Conservation (phyloP, 2,888 invertebrate species). For the Apotomis betuletana region DNA sequence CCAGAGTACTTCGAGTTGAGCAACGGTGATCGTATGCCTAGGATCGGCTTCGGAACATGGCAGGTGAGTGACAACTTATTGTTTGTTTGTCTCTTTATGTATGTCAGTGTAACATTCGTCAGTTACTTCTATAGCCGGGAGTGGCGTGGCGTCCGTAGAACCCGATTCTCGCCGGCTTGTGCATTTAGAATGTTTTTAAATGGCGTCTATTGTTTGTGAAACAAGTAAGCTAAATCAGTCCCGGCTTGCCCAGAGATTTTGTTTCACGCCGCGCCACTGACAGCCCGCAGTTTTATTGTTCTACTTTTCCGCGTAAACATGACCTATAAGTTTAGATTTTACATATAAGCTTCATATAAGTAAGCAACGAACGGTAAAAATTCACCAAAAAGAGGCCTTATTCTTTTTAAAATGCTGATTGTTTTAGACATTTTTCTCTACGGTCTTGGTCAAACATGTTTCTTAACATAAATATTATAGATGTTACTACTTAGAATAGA, state of each 20-base stretch:
- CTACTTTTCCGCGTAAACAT: conserved; percentile 6
- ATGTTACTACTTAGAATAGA: too few species aligned
- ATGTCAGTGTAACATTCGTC: not conserved
- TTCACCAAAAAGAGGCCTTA: not conserved
- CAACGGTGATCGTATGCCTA: conserved; percentile 86
- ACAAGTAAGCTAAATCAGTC: too few species aligned
- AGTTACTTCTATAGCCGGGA: not conserved
- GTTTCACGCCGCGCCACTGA: too few species aligned
- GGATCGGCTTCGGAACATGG: conserved; percentile 91
- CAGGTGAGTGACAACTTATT: conserved; percentile 82
- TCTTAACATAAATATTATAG: too few species aligned
- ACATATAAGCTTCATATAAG: not conserved
- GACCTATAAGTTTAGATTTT: conserved; percentile 2
- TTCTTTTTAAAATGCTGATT: too few species aligned
- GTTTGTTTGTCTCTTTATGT: not conserved
- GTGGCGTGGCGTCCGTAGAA: too few species aligned
- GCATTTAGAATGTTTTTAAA: too few species aligned
- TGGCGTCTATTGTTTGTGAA: too few species aligned
- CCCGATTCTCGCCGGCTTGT: too few species aligned
- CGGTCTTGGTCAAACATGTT: too few species aligned
- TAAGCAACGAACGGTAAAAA: not conserved
- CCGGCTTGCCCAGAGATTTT: too few species aligned
- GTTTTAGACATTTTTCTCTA: too few species aligned
- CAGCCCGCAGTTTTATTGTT: conserved; percentile 4
- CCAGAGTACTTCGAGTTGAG: conserved; percentile 66